These are phyloP conservation scores for Yponomeuta plumbellus DNA, from an alignment of 2,888 invertebrate genomes.

Conservation along the genomic window DNA sequence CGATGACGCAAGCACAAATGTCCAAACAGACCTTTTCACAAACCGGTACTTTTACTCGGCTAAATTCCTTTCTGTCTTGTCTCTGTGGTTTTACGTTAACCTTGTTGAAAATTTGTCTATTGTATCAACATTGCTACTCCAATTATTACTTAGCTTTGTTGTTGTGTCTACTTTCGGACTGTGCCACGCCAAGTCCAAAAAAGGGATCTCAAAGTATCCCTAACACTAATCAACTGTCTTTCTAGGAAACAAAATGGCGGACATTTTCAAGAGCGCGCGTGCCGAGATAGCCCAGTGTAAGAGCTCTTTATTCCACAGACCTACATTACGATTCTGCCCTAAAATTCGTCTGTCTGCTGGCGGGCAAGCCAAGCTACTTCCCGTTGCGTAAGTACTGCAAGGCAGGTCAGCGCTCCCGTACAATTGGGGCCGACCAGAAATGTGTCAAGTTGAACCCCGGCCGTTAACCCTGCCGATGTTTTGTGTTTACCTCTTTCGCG, in stretches of 20 bases:
- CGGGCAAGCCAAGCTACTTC: slow-evolving; percentile 40
- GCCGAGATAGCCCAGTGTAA: neutral
- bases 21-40: slow-evolving; percentile 12
- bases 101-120: neutral
- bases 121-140: neutral
- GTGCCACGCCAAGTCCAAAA: no score
- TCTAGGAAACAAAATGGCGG: slow-evolving; percentile 2
- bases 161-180: neutral
- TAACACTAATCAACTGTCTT: no score
- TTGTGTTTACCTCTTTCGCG: slow-evolving; percentile 57
- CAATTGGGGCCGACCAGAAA: slow-evolving; percentile 69
- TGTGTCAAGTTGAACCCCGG: slow-evolving; percentile 74
- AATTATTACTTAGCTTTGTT: neutral
- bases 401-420: slow-evolving; percentile 61
- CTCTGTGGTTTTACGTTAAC: neutral
- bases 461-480: slow-evolving; percentile 59
- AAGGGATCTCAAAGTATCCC: no score
- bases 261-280: neutral
- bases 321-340: slow-evolving; percentile 1
- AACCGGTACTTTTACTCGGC: slow-evolving; percentile 13
- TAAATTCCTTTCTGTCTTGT: neutral
- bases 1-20: slow-evolving; percentile 48
- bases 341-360: neutral
- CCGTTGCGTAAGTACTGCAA: slow-evolving; percentile 56
- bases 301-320: neutral